Base-by-base conservation (phyloP, 2,888 invertebrate genomes). In the Micoletzkya japonica region DNA sequence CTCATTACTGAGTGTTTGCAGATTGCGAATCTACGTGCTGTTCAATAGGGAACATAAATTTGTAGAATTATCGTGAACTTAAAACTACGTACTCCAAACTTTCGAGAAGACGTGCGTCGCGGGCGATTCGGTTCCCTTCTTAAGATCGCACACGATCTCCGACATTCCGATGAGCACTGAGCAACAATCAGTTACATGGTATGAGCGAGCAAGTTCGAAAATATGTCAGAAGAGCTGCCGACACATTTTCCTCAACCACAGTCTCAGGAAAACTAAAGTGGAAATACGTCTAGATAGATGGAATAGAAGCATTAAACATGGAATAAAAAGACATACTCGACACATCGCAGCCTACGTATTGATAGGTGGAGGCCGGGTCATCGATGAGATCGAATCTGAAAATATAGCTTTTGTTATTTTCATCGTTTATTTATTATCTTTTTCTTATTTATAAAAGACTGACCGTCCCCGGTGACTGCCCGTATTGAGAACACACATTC, bases 351-450 rank as follows among this genome's bases (percentile, higher is more conserved):
- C 76, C 78, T 24, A 84, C 74, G 49, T 81, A 82, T 58, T 84
- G 81, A 52, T 84, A 83, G 14, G 79, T 73, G 24, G 74, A 72
- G 24, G 64, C 59, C 28, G 77, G 72, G 58, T 82, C 76, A 44
- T 78, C 80, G 30, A 85, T 78, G 67, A 85, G 66, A 59, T 84
- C 84, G 63, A 76, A 81, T 71, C 78, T 82, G 24, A 75, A 77
- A 20, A 58, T 24, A 56, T 61, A 60, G 10, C 36, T 56, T 7
- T 7, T 49, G 7, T 36, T n/a, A n/a, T 32, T 2, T 36, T n/a
- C 2, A 17, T 4, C 2, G 2, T 32, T 2, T 32, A 32, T 56
- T 28, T 2, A 24, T 26, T 56, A 26, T 4, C 14, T 56, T n/a
- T 2, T 3, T n/a, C 28, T 28, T n/a, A 49, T 49, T n/a, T 52